phyloP scores from a whole-genome alignment of 2,797 vertebrate species.

The Balearica regulorum region DNA sequence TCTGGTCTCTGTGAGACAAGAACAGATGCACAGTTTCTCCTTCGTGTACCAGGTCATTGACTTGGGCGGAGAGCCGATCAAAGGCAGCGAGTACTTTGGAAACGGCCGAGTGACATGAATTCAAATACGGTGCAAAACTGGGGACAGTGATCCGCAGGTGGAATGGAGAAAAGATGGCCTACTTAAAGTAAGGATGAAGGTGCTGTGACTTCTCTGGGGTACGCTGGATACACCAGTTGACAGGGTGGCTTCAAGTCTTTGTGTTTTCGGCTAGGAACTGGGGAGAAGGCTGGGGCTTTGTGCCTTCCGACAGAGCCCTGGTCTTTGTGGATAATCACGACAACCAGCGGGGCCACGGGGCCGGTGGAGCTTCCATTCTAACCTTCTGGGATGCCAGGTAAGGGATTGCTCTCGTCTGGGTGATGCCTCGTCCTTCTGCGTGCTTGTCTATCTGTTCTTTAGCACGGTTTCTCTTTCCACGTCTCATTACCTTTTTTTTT shows the following conservation, averaged over 20 bases:
- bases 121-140: constrained; percentile 88
- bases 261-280: constrained; percentile 79
- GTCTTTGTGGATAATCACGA: constrained; percentile 96
- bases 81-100: too few species aligned
- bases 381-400: constrained; percentile 93
- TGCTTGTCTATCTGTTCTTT: not conserved
- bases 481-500: not conserved
- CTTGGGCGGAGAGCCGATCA: not conserved
- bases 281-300: constrained; percentile 93
- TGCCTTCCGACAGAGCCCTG: constrained; percentile 82
- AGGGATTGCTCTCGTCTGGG: not conserved
- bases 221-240: fast-evolving
- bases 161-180: constrained; percentile 87
- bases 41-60: constrained; percentile 74
- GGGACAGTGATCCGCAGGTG: constrained; percentile 86
- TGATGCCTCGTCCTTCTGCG: not conserved
- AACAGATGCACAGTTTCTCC: not conserved
- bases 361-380: constrained; percentile 84
- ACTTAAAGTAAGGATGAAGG: constrained; percentile 76
- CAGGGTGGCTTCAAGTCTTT: not conserved
- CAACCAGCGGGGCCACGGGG: constrained; percentile 91
- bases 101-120: constrained; percentile 86
- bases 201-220: not conserved
- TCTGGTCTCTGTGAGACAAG: not conserved
- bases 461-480: not conserved